Base-by-base conservation (phyloP, 1,140 invertebrate genomes). In the Trinorchestia longiramus region DNA sequence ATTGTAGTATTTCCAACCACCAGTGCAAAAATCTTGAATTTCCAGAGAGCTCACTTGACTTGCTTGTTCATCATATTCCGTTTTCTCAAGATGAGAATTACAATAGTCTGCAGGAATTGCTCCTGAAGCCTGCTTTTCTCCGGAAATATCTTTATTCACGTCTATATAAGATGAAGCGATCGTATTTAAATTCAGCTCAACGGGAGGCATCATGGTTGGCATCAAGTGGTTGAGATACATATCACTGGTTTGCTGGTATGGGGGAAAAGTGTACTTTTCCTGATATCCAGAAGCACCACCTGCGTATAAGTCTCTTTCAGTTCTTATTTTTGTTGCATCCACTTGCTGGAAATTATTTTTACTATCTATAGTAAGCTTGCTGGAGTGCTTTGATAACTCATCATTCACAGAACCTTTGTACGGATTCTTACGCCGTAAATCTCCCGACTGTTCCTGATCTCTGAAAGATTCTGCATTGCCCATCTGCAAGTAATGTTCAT, bases 1-100 rank as follows among this genome's bases (percentile, higher is more conserved):
- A 40, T 94, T 94, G 92, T 94, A 94, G 92, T 94, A 94, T 36
- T 94, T 94, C 92, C 92, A 94, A 40, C 92, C 92, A 6, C 92
- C 92, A 23, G 92, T 94, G 43, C 92, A 94, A 94, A 94, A 94
- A 45, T 94, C 92, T 47, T 44, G 92, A 47, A 94, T 8, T 15
- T 43, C 43, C 44, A 47, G 40, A 43, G 44, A 42, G 43, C 44
- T 94, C 17, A 94, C 43, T 40, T 45, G 92, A 40, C 92, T 47
- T 28, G 43, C 11, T 43, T 94, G 92, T 28, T 43, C 43, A 8
- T 94, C 92, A 44, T 94, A 43, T 0, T 45, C 43, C 0, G 40
- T 36, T 40, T 45, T 94, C 92, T 45, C 44, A 4, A 42, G 4
- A 36, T 77, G 8, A 45, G 92, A 94, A 11, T 4, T 94, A 0